Base-by-base conservation (phyloP, 2,888 invertebrate species). In the Deilephila elpenor region DNA sequence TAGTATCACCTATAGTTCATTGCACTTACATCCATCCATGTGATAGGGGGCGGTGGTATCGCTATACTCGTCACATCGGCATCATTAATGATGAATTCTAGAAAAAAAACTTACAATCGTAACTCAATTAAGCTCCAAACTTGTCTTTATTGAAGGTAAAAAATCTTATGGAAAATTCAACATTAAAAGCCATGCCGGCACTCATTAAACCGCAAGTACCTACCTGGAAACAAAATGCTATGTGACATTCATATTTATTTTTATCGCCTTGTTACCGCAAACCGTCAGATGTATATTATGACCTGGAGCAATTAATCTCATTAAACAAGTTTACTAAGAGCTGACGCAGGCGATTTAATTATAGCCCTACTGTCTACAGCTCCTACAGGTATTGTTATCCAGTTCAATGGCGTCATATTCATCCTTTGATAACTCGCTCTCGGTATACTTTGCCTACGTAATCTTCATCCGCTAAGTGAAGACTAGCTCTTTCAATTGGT, bases 251-350 rank as follows among this genome's bases (percentile, higher is more conserved):
- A 25, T 44, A 20, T 67, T 25, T 67, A 44, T 67, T 67, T 67
- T 51, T 67, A 67, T 51, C 25, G 67, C 51, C 44, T 67, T 67
- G 14, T 25, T 67, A 67, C 51, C 64, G 20, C n/a, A 25, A 67
- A 25, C 6, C 2, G 2, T 25, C 37, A 20, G 14, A 17, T 20
- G 14, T 64, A 44, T 32, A 5, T 34, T 44, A 25, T 25, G 34
- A 37, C 34, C 51, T 51, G 25, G 17, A 29, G 44, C 25, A 25
- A 67, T 67, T 67, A 51, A 67, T 51, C 44, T 67, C 25, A 44
- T 51, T 44, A 29, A 67, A 67, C 51, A 14, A 67, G 67, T 67
- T 67, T 14, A 51, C 25, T 51, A 25, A 67, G 51, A 17, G 7
- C 17, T 44, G 0, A 14, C 14, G 44, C 44, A 3, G 44, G 14